phyloP scores from a whole-genome alignment of 2,113 vertebrate genomes.

The Chelonoidis abingdonii region DNA sequence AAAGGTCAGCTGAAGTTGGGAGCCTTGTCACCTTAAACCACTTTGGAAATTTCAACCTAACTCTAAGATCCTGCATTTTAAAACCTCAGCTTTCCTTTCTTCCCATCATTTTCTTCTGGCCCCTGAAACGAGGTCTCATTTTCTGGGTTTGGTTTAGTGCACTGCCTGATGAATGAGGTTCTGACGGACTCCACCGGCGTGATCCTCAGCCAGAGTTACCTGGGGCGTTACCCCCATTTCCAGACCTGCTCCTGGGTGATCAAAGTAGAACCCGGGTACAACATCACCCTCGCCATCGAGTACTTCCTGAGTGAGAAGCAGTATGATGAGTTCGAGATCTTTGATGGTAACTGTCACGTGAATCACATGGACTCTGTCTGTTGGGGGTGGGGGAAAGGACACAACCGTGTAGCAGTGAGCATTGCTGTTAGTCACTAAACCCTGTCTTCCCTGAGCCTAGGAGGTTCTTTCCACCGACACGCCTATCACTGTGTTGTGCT shows the following conservation, averaged over 20 bases:
- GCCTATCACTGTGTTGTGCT: background rate
- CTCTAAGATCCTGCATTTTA: background rate
- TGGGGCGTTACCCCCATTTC: constrained; percentile 93
- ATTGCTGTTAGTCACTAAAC: background rate
- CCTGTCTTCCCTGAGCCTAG: background rate
- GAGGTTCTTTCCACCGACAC: background rate
- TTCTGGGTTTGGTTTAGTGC: constrained; percentile 79
- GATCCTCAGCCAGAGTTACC: constrained; percentile 95
- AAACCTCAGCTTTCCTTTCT: rapidly evolving
- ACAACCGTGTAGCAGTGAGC: background rate
- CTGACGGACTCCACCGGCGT: constrained; percentile 91
- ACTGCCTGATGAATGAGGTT: constrained; percentile 93
- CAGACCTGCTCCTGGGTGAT: constrained; percentile 98
- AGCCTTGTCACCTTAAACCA: rapidly evolving
- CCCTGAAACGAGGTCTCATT: rapidly evolving
- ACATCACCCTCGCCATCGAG: constrained; percentile 93
- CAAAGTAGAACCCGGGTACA: constrained; percentile 90
- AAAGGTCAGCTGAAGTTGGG: rapidly evolving
- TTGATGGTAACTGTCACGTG: constrained; percentile 88
- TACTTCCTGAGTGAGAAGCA: constrained; percentile 97
- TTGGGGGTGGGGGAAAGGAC: background rate
- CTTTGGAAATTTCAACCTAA: background rate
- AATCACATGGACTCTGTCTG: rapidly evolving
- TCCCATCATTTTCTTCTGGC: background rate
- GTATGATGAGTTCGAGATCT: constrained; percentile 97